phyloP scores from a whole-genome alignment of 2,888 invertebrate genomes.

The Aphelenchoides bicaudatus region DNA sequence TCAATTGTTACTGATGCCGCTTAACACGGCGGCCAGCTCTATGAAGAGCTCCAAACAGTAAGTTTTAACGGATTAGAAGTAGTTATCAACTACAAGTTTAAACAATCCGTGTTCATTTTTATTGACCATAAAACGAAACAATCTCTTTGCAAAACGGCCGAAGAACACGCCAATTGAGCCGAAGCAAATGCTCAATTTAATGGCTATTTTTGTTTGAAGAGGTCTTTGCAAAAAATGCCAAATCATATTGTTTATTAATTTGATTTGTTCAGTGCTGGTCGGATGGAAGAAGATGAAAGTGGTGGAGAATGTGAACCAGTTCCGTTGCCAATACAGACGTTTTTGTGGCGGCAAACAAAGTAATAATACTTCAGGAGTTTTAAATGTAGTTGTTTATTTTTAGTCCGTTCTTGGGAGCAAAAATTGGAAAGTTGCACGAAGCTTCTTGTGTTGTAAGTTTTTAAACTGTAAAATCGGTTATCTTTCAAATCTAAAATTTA shows the following conservation, averaged over 20 bases:
- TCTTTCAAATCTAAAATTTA: not conserved
- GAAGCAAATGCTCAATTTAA: too few relatives aligned
- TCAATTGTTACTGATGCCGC: constrained; percentile 59
- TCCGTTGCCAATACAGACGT: constrained; percentile 91
- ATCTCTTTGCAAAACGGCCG: too few relatives aligned
- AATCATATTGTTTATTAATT: constrained; percentile 14
- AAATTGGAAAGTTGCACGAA: constrained; percentile 91
- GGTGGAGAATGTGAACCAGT: constrained; percentile 70
- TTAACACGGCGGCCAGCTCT: constrained; percentile 48
- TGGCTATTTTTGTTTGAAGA: constrained; percentile 6
- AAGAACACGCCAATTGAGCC: too few relatives aligned
- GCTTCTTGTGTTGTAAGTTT: constrained; percentile 87
- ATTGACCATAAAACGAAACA: too few relatives aligned
- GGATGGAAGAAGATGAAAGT: constrained; percentile 56
- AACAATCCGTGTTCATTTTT: too few relatives aligned
- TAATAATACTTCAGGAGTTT: constrained; percentile 54
- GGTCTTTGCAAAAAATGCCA: not conserved
- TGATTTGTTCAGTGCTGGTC: constrained; percentile 16
- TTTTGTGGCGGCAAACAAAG: constrained; percentile 92
- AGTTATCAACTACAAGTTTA: too few relatives aligned
- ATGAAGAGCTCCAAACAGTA: constrained; percentile 54
- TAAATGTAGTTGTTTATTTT: constrained; percentile 54
- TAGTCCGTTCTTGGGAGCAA: constrained; percentile 91
- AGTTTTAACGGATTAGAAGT: constrained; percentile 29
- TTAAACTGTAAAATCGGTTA: constrained; percentile 7